Base-by-base conservation (phyloP, 2,797 vertebrate genomes). In the Menidia menidia region DNA sequence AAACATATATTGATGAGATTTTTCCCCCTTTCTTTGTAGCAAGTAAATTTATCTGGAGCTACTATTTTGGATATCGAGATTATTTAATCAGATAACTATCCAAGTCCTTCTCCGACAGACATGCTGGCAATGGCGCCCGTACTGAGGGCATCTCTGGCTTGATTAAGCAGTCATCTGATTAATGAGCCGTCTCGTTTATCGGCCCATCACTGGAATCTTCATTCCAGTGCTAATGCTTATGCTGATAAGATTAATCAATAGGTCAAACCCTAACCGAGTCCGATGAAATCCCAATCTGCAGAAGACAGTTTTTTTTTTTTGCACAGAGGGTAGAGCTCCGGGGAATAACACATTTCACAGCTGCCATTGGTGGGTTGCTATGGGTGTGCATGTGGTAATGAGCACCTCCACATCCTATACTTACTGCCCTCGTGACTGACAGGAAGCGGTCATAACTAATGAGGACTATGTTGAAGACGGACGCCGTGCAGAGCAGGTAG, bases 371-470 rank as follows among this genome's bases (percentile, higher is more conserved):
- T 59, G 13, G 12, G 11, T 16, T 54, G 31, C 55, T 43, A 12
- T 39, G 47, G 64, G 44, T 47, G 0, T 6, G 5, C 4, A 47
- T 66, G 65, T 25, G 50, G 10, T 73, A 78, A 83, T 72, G 69
- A 77, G 70, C 64, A 16, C 32, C 51, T 82, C 50, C 45, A 47
- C 64, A 71, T 54, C 11, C 43, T 62, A 13, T 90, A 97, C 96
- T 95, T 91, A 97, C 96, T 60, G 95, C 96, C 81, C 96, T 91
- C 2, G 95, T 97, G 82, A 97, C 95, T 33, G 95, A 97, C 65
- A 96, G 92, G 77, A 97, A 97, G 66, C 95, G 94, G 85, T 97
- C 96, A 11, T 96, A 97, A 90, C 95, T 97, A 88, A 97, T 97
- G 77, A 98, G 95, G 72, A 97, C 96, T 31, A 97, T 95, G 87